phyloP scores from a whole-genome alignment of 1,140 invertebrate genomes.

The Drosophila tani region DNA sequence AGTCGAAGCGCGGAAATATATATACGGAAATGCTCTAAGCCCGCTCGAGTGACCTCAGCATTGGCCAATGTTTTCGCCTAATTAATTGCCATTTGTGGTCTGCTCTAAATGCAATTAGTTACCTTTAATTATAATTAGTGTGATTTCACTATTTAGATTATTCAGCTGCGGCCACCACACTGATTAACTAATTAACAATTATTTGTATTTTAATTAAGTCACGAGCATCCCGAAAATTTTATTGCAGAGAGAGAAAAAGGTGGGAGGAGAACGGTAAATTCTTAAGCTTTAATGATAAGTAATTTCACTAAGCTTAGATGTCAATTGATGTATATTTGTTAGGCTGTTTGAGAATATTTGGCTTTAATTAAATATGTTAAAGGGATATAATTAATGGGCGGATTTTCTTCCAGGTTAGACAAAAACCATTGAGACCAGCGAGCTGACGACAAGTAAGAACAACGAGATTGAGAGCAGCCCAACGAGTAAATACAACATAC shows the following conservation, averaged over 20 bases:
- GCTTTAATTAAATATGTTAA: background rate
- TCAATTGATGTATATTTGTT: background rate
- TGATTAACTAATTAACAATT: slow-evolving; percentile 64
- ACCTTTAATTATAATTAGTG: slow-evolving; percentile 74
- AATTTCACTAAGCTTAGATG: background rate
- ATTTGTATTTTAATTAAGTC: slow-evolving; percentile 45
- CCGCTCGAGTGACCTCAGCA: slow-evolving; percentile 32
- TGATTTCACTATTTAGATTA: slow-evolving; percentile 55
- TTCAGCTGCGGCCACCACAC: slow-evolving; percentile 45
- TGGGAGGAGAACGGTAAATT: background rate
- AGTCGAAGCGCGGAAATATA: background rate
- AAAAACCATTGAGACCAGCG: background rate
- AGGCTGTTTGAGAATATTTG: background rate
- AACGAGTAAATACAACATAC: background rate
- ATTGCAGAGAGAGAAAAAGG: slow-evolving; percentile 1
- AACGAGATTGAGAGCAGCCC: background rate
- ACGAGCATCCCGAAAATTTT: background rate
- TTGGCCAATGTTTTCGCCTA: slow-evolving; percentile 53
- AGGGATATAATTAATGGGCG: no score
- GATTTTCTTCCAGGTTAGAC: no score
- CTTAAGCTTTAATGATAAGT: background rate
- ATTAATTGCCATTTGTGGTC: slow-evolving; percentile 75
- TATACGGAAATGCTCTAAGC: slow-evolving; percentile 7
- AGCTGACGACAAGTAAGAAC: background rate
- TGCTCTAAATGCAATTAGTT: slow-evolving; percentile 66